Evolutionary conservation across 2,797 vertebrate species (phyloP), one percentile per base, ranked within the genome.

Genomic region (Gadopsis bispinosus): DNA sequence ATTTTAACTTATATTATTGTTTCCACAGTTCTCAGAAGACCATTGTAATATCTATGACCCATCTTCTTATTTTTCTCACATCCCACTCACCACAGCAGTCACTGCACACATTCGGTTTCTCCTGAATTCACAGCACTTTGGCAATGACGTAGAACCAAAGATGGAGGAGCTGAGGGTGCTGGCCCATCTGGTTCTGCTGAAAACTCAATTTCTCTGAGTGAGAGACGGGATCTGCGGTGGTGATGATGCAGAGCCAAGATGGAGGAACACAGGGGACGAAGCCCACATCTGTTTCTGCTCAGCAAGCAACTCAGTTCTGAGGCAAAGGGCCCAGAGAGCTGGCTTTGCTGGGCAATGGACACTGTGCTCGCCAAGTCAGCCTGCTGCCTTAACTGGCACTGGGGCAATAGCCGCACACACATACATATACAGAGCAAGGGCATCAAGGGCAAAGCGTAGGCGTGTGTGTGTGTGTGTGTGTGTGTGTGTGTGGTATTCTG

Each of bases 221-320:
- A 86, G 86, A 87, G 85, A 86, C 75, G 62, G 88, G 81, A 79
- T 87, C 75, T 87, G 87, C 33, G 81, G 89, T 82, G 87, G 83
- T 85, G 90, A 80, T 90, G 89, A 84, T 85, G 89, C 85, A 75
- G 85, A 92, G 89, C 89, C 92, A 93, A 90, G 84, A 91, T 87
- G 89, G 89, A 87, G 85, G 90, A 91, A 72, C 79, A 73, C 80
- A 83, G 65, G 87, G 88, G 89, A 89, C 83, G 66, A 37, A 75
- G 75, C 80, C 48, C 89, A 93, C 93, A 94, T 94, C 88, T 93
- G 93, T 84, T 94, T 93, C 87, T 93, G 86, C 89, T 93, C 90
- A 93, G 77, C 45, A 1, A 66, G 84, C 81, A 73, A 77, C 83
- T 73, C 74, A 70, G 80, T 79, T 90, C 82, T 72, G 81, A 90